Evolutionary conservation across 2,797 vertebrate species (phyloP), one percentile per base, ranked within the genome.

Genomic region (Chelidonichthys spinosus): DNA sequence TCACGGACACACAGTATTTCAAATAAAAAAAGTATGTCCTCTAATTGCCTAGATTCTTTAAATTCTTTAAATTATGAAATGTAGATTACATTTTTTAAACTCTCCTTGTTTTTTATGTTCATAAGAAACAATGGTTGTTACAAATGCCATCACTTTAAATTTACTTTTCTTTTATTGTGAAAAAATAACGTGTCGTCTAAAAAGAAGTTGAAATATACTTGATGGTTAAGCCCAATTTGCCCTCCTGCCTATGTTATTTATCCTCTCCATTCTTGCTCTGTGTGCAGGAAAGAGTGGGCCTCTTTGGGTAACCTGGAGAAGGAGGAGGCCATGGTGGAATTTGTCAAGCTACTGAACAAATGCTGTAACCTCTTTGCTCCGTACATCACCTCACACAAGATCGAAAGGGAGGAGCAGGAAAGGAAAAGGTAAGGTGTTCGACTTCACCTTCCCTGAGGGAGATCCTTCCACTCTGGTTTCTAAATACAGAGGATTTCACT

Each of bases 351-450:
- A 59, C 92, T 99, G 15, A 98, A 97, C 79, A 96, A 96, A 84
- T 99, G 97, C 88, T 99, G 98, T 84, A 96, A 93, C 89, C 96
- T 99, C 67, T 98, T 99, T 79, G 97, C 96, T 60, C 96, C 98
- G 0, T 99, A 97, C 14, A 89, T 98, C 78, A 96, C 95, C 2
- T 99, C 98, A 44, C 98, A 99, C 94, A 97, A 97, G 90, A 99
- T 99, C 74, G 98, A 99, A 89, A 96, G 94, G 84, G 97, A 99
- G 84, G 98, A 99, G 71, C 98, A 98, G 85, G 98, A 99, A 79
- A 96, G 96, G 75, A 99, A 95, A 93, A 97, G 97, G 98, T 99
- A 92, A 85, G 52, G 43, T 15, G 37, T n/a, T 47, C 4, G 8
- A 6, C 25, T 62, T 43, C 4, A 37, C 15, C 40, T 62, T 11